These are phyloP conservation scores for Allacma fusca DNA, from an alignment of 2,888 invertebrate genomes.

Conservation along the genomic window DNA sequence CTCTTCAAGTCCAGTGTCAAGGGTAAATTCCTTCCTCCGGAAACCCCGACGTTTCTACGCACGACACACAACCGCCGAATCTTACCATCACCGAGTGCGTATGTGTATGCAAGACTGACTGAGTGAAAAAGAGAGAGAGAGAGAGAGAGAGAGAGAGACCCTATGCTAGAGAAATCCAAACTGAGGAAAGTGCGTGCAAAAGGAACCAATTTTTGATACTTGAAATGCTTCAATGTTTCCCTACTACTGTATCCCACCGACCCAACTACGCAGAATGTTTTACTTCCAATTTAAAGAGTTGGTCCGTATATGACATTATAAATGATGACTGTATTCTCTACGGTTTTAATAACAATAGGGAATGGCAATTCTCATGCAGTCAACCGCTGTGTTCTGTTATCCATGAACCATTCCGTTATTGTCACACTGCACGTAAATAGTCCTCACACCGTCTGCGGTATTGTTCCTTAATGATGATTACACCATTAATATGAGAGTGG, in stretches of 20 bases:
- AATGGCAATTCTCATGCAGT: background rate
- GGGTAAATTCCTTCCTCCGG: conserved; percentile 30
- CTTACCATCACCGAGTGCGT: conserved; percentile 1
- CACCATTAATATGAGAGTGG: no score
- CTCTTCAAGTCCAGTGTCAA: conserved; percentile 27
- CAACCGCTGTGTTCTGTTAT: background rate
- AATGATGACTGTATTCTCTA: conserved; percentile 1
- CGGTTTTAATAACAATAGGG: background rate
- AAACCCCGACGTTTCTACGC: conserved; percentile 27
- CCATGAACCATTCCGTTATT: background rate
- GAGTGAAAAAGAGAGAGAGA: no score
- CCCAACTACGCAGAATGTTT: conserved; percentile 7
- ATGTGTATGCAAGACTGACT: no score
- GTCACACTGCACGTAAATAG: no score
- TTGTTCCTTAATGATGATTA: no score
- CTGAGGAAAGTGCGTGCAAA: background rate
- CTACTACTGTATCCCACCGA: background rate
- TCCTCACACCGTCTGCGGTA: no score
- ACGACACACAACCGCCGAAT: background rate
- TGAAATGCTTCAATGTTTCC: background rate
- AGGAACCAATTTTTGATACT: background rate
- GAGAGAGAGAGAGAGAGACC: background rate
- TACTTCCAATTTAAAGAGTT: conserved; percentile 1
- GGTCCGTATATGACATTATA: background rate
- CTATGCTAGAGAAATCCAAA: no score